These are phyloP conservation scores for Lasiurus borealis DNA, from an alignment of 2,113 vertebrate species.

Conservation along the genomic window DNA sequence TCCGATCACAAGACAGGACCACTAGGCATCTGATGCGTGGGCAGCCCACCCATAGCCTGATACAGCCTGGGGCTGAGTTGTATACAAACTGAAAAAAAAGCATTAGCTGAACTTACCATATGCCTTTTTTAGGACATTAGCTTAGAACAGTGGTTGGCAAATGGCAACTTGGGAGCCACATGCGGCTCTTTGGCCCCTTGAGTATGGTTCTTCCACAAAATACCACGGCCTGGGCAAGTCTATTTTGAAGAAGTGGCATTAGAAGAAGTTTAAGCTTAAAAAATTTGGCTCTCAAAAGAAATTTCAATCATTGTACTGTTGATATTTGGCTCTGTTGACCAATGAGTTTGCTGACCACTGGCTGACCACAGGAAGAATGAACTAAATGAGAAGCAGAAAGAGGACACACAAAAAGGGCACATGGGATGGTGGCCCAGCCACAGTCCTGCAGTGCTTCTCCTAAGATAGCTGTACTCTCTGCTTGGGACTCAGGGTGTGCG, in stretches of 20 bases:
- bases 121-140: neutral
- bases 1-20: neutral
- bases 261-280: no score
- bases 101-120: neutral
- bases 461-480: neutral
- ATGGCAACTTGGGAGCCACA: no score
- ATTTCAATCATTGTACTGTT: no score
- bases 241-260: no score
- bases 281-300: no score
- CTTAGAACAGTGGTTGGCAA: neutral
- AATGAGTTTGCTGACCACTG: no score
- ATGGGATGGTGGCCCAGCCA: neutral
- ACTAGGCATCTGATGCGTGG: neutral
- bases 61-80: neutral
- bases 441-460: neutral
- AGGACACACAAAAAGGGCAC: neutral
- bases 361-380: neutral
- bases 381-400: neutral
- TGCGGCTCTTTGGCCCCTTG: no score
- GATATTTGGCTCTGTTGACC: no score
- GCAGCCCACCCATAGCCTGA: neutral
- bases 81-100: neutral
- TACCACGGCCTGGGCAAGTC: no score
- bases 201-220: no score
- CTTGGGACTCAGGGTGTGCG: neutral